Base-by-base conservation (phyloP, 2,888 invertebrate genomes). In the Aspidiotus rigidus region DNA sequence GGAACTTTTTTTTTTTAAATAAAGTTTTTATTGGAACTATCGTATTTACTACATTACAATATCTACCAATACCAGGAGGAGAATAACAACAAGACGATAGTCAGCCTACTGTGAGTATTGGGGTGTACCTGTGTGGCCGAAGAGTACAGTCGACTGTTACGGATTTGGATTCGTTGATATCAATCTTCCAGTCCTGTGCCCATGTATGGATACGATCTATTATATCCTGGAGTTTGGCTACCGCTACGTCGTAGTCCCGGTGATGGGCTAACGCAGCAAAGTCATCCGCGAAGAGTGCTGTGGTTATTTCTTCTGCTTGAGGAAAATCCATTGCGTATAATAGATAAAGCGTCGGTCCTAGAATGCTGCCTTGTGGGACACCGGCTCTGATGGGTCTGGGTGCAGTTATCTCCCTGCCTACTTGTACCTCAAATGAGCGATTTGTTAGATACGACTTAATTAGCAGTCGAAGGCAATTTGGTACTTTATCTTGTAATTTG, bases 221-320 rank as follows among this genome's bases (percentile, higher is more conserved):
- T 56, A n/a, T 15, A 56, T 15, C 15, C n/a, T 56, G 13, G 7
- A 56, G n/a, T 7, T 56, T 7, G 9, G 7, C 15, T 56, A 15
- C 16, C 15, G 13, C 56, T 15, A n/a, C 15, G 56, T 56, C 13
- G 56, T 56, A 15, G 16, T 56, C n/a, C n/a, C 8, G 11, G n/a
- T 56, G 13, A 8, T 11, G n/a, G 11, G 56, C 16, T 15, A 56
- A 13, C n/a, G 15, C 56, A 8, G n/a, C 56, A 8, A 15, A 9
- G 16, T 56, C 56, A 56, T 56, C 13, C 8, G 56, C 56, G 15
- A 10, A 56, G 13, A 56, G 56, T 56, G 56, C 56, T 13, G 56
- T 10, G 7, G 11, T 44, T 8, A 44, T 11, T 8, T 8, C 49
- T 44, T 44, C 49, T 44, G 8, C 49, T 44, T 44, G 56, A 8